phyloP scores from a whole-genome alignment of 2,113 vertebrate genomes.

The Megaceryle maxima region DNA sequence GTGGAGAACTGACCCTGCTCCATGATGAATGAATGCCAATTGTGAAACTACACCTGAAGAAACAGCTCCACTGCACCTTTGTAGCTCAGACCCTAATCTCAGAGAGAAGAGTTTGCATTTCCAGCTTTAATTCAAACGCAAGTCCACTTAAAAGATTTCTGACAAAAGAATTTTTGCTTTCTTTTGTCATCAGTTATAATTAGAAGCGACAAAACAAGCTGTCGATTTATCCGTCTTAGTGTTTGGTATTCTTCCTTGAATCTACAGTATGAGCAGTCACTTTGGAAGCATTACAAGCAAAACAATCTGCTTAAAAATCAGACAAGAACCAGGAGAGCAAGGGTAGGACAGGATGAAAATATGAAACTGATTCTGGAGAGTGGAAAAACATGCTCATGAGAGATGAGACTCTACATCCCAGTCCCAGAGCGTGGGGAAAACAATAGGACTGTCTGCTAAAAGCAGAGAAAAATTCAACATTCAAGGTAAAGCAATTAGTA shows the following conservation, averaged over 20 bases:
- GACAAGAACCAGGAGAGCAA: constrained; percentile 11
- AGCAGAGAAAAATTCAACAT: background rate
- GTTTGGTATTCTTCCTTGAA: background rate
- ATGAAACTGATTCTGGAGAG: background rate
- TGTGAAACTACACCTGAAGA: background rate
- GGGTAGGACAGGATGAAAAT: background rate
- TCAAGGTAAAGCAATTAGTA: background rate
- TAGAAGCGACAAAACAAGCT: constrained; percentile 1
- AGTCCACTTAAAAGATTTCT: background rate
- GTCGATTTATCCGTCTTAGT: constrained; percentile 13
- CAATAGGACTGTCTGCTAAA: background rate
- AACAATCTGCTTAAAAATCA: constrained; percentile 56
- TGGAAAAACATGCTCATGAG: background rate
- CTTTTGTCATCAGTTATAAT: constrained; percentile 37
- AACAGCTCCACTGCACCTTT: background rate
- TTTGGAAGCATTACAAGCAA: constrained; percentile 50
- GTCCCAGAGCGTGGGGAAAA: background rate
- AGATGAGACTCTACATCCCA: background rate
- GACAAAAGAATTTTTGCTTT: background rate
- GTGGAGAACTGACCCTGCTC: background rate
- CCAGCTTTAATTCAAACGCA: background rate
- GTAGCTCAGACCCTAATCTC: background rate
- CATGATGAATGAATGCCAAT: background rate
- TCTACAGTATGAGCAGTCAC: constrained; percentile 17
- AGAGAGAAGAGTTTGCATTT: background rate